Evolutionary conservation across 2,797 vertebrate genomes (phyloP), one percentile per base, ranked within the genome.

Genomic region (Vireo griseus): DNA sequence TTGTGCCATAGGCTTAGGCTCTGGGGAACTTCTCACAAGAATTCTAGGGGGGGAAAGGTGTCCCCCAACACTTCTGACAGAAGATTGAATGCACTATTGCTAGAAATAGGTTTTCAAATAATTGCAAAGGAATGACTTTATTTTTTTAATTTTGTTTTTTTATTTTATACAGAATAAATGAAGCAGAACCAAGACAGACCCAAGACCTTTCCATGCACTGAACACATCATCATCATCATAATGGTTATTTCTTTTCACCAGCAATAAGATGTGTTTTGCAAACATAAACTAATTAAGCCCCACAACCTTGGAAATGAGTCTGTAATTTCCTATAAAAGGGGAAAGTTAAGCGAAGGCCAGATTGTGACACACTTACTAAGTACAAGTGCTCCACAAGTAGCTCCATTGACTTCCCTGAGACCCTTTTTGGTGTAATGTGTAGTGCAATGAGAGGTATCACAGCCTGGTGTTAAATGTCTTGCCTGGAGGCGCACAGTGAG

Each of bases 311-410:
- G 91, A 96, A 96, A 95, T 86, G 95, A 91, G 91, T 72, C 89
- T 96, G 76, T 91, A 96, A 97, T 96, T 95, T 92, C 88, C 95
- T 90, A 59, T 90, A 95, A 95, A 96, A 95, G 85, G 62, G 73
- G 66, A 88, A 92, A 90, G 62, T 94, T 91, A 90, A 94, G 69
- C 0, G 55, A 94, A 94, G 95, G 96, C 95, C 95, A 97, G 96
- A 96, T 96, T 96, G 96, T 95, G 95, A 97, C 95, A 96, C 82
- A 96, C 92, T 96, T 96, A 92, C 92, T 95, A 94, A 96, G 75
- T 93, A 50, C 88, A 77, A 91, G 51, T 1, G 11, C 95, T 96
- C 94, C 92, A 92, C 94, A 97, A 97, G 95, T 84, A 96, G 89
- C 94, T 95, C 92, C 87, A 94, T 95, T 97, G 95, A 94, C 91